Base-by-base conservation (phyloP, 1,140 invertebrate species). In the Drosophila suzukii region DNA sequence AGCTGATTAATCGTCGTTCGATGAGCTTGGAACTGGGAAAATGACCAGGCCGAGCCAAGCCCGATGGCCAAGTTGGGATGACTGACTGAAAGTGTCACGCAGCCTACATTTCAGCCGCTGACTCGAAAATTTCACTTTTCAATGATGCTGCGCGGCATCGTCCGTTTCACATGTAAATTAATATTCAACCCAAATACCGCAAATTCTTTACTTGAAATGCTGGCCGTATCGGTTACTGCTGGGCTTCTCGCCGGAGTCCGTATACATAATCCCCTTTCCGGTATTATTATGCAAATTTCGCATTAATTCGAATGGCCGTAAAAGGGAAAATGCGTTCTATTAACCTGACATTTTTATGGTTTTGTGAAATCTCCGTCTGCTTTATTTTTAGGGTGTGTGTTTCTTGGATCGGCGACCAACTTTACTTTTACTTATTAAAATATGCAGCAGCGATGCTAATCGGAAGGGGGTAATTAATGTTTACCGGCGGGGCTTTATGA, bases 171-270 rank as follows among this genome's bases (percentile, higher is more conserved):
- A 91, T 91, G 89, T 91, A 91, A 91, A 91, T 91, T 88, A 91
- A 89, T 89, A 80, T 89, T 89, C 91, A 91, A 91, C 88, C 88
- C 89, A 91, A 91, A 91, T 91, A 85, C 88, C 88, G 83, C 81
- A 73, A 91, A 91, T 91, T 89, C 81, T 90, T 88, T 80, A 65
- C 75, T 79, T 57, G 79, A 74, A 76, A 76, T 58, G 75, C 57
- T 71, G 34, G 49, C 58, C 67, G 56, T 67, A 61, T 68, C 75
- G 61, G 74, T 56, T 78, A 67, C 79, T 49, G 55, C 27, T 51
- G 38, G 47, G 38, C 15, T 20, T 4, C 63, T 34, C 13, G 4
- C 57, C 46, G 36, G 55, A 54, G 66, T 71, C 56, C 58, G 61
- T 53, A 63, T 61, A 51, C 55, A 71, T 63, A 65, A 58, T 67